Percentiles rank a stretch among this genome's conserved stretches.
phyloP scores from a whole-genome alignment of 2,888 invertebrate genomes.

The Theretra japonica region DNA sequence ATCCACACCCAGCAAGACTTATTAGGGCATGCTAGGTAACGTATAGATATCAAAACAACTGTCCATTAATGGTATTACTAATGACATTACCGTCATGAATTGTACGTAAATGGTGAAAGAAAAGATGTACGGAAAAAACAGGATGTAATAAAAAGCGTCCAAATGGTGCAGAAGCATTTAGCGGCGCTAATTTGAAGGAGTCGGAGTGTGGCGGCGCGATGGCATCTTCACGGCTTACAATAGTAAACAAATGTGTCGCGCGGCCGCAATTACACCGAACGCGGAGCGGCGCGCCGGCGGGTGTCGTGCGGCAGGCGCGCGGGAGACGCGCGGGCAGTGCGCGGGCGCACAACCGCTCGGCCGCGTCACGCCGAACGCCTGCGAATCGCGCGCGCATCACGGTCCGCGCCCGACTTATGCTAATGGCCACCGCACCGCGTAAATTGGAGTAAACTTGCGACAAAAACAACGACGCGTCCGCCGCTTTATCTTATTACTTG shows the following conservation, averaged over 20 bases:
- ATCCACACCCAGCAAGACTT: conserved; percentile 28
- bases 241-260: conserved; percentile 83
- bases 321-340: conserved; percentile 39
- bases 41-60: conserved; percentile 57
- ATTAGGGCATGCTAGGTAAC: conserved; percentile 30
- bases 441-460: conserved; percentile 80
- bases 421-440: conserved; percentile 80
- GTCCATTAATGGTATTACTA: conserved; percentile 38
- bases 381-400: conserved; percentile 78
- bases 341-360: conserved; percentile 36
- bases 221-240: conserved; percentile 83
- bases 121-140: conserved; percentile 33
- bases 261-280: conserved; percentile 73
- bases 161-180: conserved; percentile 49
- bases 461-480: conserved; percentile 78
- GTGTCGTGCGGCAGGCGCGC: conserved; percentile 41
- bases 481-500: conserved; percentile 82
- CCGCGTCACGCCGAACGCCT: conserved; percentile 66
- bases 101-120: conserved; percentile 32
- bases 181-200: conserved; percentile 78
- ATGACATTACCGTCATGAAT: conserved; percentile 27
- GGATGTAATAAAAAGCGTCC: conserved; percentile 43
- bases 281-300: conserved; percentile 42
- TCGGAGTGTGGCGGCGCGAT: conserved; percentile 70
- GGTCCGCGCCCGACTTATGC: conserved; percentile 79